Evolutionary conservation across 2,113 vertebrate genomes (phyloP).

Genomic region (Odocoileus virginianus): DNA sequence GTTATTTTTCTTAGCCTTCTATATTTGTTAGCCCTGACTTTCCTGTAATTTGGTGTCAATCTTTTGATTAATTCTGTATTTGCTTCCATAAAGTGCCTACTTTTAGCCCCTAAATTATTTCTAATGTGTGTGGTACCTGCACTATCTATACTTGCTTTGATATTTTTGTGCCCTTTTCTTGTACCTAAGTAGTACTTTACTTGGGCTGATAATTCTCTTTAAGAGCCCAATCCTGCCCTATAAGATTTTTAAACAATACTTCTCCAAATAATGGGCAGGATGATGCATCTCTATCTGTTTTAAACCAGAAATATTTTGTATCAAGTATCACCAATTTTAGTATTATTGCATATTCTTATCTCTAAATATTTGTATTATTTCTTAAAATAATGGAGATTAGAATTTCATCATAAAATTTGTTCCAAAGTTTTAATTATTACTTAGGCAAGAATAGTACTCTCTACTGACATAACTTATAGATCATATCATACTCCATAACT

Average conservation of each 20-base stretch:
- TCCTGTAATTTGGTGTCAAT: conserved; percentile 57
- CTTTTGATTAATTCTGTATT: conserved; percentile 66
- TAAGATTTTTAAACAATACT: conserved; percentile 27
- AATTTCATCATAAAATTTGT: conserved; percentile 12
- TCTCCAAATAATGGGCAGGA: not conserved
- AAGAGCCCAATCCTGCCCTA: conserved; percentile 21
- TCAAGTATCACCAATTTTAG: not conserved
- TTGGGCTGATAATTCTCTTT: conserved; percentile 50
- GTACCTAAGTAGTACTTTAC: conserved; percentile 21
- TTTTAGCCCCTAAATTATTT: conserved; percentile 47
- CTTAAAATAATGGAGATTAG: not conserved
- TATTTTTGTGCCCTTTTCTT: conserved; percentile 38
- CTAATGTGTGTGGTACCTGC: conserved; percentile 36
- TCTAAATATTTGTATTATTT: not conserved
- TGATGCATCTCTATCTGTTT: not conserved
- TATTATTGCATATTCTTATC: not conserved
- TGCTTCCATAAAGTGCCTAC: conserved; percentile 44
- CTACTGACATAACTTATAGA: not conserved
- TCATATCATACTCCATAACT: not conserved
- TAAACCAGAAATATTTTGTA: conserved; percentile 18
- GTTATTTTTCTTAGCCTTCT: conserved; percentile 50
- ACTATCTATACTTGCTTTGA: conserved; percentile 1
- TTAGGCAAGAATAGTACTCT: not conserved
- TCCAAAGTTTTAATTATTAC: conserved; percentile 24
- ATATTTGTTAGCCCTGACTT: conserved; percentile 56